A percentile compares a stretch with the other conserved stretches of the same genome.
Evolutionary conservation across 2,797 vertebrate genomes (phyloP).

Genomic region (Gymnodraco acuticeps): DNA sequence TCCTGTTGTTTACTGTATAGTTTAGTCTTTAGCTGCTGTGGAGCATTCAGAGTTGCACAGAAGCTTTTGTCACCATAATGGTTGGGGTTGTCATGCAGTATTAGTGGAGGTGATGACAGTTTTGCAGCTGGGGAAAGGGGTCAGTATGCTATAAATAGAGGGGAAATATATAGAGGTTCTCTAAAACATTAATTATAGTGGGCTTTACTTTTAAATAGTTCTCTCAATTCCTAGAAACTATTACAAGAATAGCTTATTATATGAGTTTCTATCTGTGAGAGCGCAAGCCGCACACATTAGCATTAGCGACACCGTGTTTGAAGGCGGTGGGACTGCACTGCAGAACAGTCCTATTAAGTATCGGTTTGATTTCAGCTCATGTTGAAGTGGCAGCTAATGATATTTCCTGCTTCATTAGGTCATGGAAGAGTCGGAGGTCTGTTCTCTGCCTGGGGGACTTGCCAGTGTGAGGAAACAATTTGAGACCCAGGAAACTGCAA

Average conservation of each 20-base stretch:
- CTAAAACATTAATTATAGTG: slow-evolving; percentile 29
- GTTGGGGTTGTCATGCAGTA: slow-evolving; percentile 49
- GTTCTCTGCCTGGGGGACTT: slow-evolving; percentile 91
- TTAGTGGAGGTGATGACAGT: slow-evolving; percentile 59
- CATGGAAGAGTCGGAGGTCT: slow-evolving; percentile 91
- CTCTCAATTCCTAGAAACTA: slow-evolving; percentile 7
- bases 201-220: slow-evolving; percentile 32
- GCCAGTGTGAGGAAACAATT: slow-evolving; percentile 94
- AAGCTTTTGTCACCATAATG: slow-evolving; percentile 43
- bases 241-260: slow-evolving; percentile 25
- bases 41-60: slow-evolving; percentile 5
- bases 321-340: slow-evolving; percentile 5
- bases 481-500: slow-evolving; percentile 86
- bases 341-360: slow-evolving; percentile 57
- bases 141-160: slow-evolving; percentile 46
- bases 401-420: slow-evolving; percentile 86
- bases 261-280: slow-evolving; percentile 8
- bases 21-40: background rate
- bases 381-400: slow-evolving; percentile 67
- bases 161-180: slow-evolving; percentile 25
- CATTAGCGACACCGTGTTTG: slow-evolving; percentile 11
- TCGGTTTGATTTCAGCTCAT: slow-evolving; percentile 67
- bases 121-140: slow-evolving; percentile 30
- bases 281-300: background rate
- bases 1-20: background rate